phyloP scores from a whole-genome alignment of 2,113 vertebrate species.

The Carollia perspicillata region DNA sequence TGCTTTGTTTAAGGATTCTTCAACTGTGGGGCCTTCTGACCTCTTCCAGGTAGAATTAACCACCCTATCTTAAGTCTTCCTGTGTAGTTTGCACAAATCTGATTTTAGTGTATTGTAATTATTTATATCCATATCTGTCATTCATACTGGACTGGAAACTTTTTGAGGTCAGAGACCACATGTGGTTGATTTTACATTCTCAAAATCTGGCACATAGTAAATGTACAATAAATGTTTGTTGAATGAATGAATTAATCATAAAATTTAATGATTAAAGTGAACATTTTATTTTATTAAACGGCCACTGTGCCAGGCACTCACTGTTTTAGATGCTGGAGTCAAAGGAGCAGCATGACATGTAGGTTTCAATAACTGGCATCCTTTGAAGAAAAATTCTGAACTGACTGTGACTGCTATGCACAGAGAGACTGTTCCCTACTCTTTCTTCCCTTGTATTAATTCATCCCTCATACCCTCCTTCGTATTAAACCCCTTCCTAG shows the following conservation, averaged over 20 bases:
- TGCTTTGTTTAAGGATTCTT: not conserved
- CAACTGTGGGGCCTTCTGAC: not conserved
- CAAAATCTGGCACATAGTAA: not conserved
- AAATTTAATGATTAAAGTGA: conserved; percentile 3
- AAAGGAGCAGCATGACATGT: not conserved
- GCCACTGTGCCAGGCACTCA: not conserved
- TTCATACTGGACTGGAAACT: not conserved
- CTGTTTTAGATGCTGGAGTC: not conserved
- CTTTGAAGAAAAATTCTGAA: not conserved
- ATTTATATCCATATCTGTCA: not conserved
- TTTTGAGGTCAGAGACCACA: not conserved
- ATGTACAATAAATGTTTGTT: not conserved
- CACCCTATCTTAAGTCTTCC: not conserved
- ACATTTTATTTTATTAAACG: not conserved
- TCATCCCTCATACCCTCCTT: not conserved
- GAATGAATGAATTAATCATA: not conserved
- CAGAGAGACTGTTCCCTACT: not conserved
- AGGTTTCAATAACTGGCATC: not conserved
- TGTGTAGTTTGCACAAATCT: not conserved
- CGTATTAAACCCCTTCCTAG: not conserved
- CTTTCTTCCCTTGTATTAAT: not conserved
- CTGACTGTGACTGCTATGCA: not conserved
- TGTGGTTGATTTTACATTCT: not conserved
- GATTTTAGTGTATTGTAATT: not conserved
- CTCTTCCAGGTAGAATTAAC: not conserved